phyloP scores from a whole-genome alignment of 2,113 vertebrate species.

The Phylloscopus trochiloides region DNA sequence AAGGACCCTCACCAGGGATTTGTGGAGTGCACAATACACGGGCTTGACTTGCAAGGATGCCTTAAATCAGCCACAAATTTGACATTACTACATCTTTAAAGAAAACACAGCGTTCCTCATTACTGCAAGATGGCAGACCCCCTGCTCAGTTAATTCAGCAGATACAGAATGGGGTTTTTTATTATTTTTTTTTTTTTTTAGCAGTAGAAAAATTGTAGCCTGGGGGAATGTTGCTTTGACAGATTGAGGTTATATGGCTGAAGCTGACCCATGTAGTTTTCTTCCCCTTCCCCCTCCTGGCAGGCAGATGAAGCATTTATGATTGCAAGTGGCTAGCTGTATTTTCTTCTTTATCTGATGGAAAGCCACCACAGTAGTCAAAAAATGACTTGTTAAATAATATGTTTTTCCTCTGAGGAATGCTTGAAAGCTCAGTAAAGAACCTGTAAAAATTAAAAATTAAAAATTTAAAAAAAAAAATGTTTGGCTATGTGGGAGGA shows the following conservation, averaged over 20 bases:
- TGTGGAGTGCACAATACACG: background rate
- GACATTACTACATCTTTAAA: background rate
- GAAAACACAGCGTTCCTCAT: background rate
- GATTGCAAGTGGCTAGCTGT: background rate
- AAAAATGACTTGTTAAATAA: background rate
- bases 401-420: background rate
- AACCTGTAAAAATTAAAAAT: background rate
- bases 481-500: background rate
- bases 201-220: background rate
- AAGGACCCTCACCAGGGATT: background rate
- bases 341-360: background rate
- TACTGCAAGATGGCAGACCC: background rate
- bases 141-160: background rate
- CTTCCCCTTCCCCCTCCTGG: background rate
- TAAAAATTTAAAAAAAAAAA: background rate
- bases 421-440: background rate
- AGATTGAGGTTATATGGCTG: slow-evolving; percentile 32
- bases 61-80: background rate
- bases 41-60: background rate
- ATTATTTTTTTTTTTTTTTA: background rate
- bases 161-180: background rate
- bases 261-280: slow-evolving; percentile 1
- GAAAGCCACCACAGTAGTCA: background rate
- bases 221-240: slow-evolving; percentile 2
- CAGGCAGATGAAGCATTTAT: background rate